phyloP scores from a whole-genome alignment of 2,888 invertebrate species.

The Artemia sinica region DNA sequence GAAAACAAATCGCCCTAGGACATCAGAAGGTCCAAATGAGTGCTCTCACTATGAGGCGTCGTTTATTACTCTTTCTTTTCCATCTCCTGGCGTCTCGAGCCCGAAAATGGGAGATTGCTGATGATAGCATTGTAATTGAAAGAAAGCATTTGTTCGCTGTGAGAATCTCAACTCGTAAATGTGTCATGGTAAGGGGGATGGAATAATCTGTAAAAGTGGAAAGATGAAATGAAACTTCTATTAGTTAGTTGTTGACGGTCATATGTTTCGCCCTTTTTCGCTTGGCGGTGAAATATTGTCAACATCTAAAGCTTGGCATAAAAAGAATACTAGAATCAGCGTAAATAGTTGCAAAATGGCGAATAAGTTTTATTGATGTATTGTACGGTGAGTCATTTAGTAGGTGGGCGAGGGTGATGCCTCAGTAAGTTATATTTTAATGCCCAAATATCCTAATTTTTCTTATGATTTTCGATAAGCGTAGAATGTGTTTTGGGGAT shows the following conservation, averaged over 20 bases:
- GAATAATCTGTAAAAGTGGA: conserved; percentile 10
- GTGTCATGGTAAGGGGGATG: not conserved
- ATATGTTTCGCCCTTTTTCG: too few relatives aligned
- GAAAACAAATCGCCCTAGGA: conserved; percentile 9
- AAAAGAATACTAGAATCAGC: too few relatives aligned
- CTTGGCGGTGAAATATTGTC: too few relatives aligned
- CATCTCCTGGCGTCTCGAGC: not conserved
- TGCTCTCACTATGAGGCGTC: conserved; percentile 10
- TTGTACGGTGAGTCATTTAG: too few relatives aligned
- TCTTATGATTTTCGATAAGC: too few relatives aligned
- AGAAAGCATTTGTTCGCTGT: conserved; percentile 12
- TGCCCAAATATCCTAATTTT: too few relatives aligned
- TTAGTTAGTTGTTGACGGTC: not conserved
- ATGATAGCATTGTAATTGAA: conserved; percentile 12
- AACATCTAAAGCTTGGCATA: too few relatives aligned
- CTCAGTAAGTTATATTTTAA: too few relatives aligned
- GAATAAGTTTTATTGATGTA: too few relatives aligned
- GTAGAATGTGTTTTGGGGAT: too few relatives aligned
- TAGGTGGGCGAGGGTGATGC: too few relatives aligned
- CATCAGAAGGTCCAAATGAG: conserved; percentile 10
- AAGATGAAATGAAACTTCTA: not conserved
- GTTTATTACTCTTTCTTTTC: not conserved
- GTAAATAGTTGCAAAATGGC: too few relatives aligned
- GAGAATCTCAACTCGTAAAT: conserved; percentile 12
- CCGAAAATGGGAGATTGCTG: conserved; percentile 14